Base-by-base conservation (phyloP, 2,113 vertebrate genomes). In the Tenebrosternarchus preto region DNA sequence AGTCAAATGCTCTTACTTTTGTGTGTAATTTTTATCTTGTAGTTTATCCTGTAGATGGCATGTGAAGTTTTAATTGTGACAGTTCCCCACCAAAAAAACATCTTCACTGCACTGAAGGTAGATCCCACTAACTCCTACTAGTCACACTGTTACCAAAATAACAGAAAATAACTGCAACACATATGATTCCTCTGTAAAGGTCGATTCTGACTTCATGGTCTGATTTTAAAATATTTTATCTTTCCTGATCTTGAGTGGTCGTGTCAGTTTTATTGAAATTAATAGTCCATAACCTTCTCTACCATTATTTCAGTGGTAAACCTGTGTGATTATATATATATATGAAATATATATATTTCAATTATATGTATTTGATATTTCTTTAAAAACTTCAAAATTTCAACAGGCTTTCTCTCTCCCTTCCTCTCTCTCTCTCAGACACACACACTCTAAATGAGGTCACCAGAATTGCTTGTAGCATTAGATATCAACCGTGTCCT, bases 401-500 rank as follows among this genome's bases (percentile, higher is more conserved):
- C 22, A 36, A 36, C 6, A 2, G 33, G 33, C 33, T 36, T 36
- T 76, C 39, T 53, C 19, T 53, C 59, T 63, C 57, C n/a, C 57
- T 46, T 31, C 27, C 77, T 68, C 36, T 50, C 71, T 33, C 80
- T 75, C 67, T 3, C 12, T 76, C 66, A 60, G 55, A 36, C 20
- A 64, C 46, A 55, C 81, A 60, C 82, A 82, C 46, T 39, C 33
- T 80, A 85, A 88, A 88, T 87, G 87, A 90, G 90, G 90, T 90
- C 90, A 91, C 66, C 60, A 76, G 79, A 72, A 86, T 88, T 86
- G 84, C 84, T 53, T 33, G 56, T 16, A 85, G 90, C 88, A 55
- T 88, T 81, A 83, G 85, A 83, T 91, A 89, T 92, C 91, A 91
- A 87, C 86, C 86, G 88, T 86, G 88, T 87, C 87, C 91, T 92